Conservation (phyloP, 2,888 invertebrate species). For the Cephalotes varians region DNA sequence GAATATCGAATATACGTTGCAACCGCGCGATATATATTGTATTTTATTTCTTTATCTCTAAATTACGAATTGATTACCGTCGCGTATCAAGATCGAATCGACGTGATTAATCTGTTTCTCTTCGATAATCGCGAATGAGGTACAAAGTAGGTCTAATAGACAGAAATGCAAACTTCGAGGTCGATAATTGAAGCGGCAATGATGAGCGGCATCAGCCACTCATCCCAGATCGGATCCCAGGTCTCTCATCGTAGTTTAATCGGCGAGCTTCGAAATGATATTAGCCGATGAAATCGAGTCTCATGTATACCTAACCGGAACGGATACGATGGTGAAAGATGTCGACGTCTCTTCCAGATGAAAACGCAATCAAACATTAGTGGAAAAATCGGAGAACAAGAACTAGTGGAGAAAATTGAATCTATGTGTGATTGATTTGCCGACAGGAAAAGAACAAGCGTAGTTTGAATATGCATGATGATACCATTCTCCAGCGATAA, state of each 20-base stretch:
- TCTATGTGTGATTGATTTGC: constrained; percentile 27
- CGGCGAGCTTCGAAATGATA: constrained; percentile 66
- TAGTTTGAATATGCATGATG: not conserved
- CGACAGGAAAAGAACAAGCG: not conserved
- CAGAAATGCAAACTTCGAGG: constrained; percentile 42
- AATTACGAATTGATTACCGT: not conserved
- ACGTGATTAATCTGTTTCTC: not conserved
- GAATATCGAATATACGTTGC: not conserved
- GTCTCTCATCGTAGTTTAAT: constrained; percentile 55
- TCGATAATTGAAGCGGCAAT: constrained; percentile 48
- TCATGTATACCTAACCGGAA: constrained; percentile 70
- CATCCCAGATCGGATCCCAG: constrained; percentile 23
- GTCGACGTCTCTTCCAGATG: constrained; percentile 69
- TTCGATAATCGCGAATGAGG: constrained; percentile 28
- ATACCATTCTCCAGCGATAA: too few species aligned
- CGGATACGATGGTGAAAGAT: constrained; percentile 63
- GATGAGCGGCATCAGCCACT: constrained; percentile 32
- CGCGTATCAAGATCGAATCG: not conserved
- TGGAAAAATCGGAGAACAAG: constrained; percentile 22
- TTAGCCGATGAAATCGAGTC: constrained; percentile 72
- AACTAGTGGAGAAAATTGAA: not conserved
- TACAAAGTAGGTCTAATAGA: constrained; percentile 47
- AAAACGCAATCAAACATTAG: constrained; percentile 56
- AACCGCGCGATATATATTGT: not conserved
- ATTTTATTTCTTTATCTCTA: not conserved